These are phyloP conservation scores for Pyrocephalus nanus DNA, from an alignment of 2,797 vertebrate genomes.

Conservation along the genomic window DNA sequence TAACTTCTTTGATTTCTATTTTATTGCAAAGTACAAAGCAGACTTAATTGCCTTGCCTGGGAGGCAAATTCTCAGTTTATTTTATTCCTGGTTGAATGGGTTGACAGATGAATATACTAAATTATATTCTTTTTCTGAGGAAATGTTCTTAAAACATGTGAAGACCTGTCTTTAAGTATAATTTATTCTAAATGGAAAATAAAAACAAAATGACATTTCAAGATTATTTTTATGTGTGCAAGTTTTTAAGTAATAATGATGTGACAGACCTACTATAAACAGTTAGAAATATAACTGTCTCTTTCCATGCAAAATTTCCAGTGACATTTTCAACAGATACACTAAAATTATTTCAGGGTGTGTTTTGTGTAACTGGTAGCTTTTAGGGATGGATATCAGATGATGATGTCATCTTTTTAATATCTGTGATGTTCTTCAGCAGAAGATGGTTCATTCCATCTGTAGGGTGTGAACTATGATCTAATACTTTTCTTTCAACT, in stretches of 20 bases:
- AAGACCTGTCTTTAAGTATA: neutral
- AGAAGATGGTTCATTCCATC: neutral
- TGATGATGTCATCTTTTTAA: neutral
- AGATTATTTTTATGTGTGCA: neutral
- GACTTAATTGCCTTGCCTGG: neutral
- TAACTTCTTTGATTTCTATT: neutral
- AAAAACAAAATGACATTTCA: neutral
- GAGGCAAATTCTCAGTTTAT: neutral
- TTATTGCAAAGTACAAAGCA: neutral
- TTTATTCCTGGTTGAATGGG: neutral
- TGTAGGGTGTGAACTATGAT: constrained; percentile 24
- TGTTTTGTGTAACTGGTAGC: neutral
- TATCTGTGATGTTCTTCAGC: neutral
- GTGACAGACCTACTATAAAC: neutral
- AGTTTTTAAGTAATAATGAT: neutral
- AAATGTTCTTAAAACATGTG: neutral
- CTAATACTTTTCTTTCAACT: neutral
- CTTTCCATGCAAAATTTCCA: neutral
- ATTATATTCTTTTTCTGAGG: neutral
- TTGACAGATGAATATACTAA: neutral
- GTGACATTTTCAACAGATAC: neutral
- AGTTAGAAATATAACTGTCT: neutral
- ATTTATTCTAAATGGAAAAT: neutral
- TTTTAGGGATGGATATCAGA: neutral
- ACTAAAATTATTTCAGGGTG: neutral